These are phyloP conservation scores for Sceloporus tristichus DNA, from an alignment of 2,113 vertebrate genomes.

Conservation along the genomic window DNA sequence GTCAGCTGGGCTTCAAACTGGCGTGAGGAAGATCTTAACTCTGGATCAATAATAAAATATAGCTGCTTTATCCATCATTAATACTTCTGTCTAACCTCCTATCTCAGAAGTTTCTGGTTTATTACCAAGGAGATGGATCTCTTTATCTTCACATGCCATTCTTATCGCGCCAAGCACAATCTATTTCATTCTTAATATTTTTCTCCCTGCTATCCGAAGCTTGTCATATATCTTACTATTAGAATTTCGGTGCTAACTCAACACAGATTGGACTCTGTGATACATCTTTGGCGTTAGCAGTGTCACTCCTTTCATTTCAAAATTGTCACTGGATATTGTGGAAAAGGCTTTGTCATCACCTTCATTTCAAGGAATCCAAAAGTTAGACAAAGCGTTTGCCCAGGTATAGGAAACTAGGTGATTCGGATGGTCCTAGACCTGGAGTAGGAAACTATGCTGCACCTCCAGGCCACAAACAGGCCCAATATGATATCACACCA, in stretches of 20 bases:
- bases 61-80: constrained; percentile 19
- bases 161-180: neutral
- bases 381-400: no score
- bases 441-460: no score
- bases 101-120: constrained; percentile 26
- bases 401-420: no score
- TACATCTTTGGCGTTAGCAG: neutral
- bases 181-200: constrained; percentile 29
- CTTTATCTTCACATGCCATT: constrained; percentile 5
- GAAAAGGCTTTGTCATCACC: neutral
- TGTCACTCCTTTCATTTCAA: neutral
- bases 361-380: no score
- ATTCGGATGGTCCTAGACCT: no score
- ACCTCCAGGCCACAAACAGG: no score
- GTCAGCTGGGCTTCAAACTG: neutral
- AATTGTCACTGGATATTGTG: neutral
- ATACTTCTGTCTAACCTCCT: constrained; percentile 25
- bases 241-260: constrained; percentile 17
- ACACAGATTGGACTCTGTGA: neutral
- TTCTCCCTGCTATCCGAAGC: neutral
- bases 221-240: constrained; percentile 33
- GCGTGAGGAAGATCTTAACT: neutral
- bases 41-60: constrained; percentile 30
- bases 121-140: constrained; percentile 30
- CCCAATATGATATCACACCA: no score